These are phyloP conservation scores for Myrmecobius fasciatus DNA, from an alignment of 2,113 vertebrate species.

Conservation along the genomic window DNA sequence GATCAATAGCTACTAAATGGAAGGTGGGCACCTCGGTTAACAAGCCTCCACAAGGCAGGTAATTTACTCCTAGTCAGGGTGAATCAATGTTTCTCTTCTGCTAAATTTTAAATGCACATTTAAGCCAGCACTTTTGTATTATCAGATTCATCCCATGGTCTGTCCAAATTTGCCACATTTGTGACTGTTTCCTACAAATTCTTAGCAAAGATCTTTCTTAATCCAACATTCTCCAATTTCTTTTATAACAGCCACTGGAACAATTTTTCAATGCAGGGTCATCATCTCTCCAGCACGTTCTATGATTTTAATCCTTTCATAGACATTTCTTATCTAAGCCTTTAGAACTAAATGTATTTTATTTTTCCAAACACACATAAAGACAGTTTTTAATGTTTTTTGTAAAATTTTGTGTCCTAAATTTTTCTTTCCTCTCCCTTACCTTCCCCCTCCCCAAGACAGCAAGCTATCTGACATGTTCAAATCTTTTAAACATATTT, in stretches of 20 bases:
- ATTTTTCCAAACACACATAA: too few species aligned
- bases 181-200: constrained; percentile 54
- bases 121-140: constrained; percentile 34
- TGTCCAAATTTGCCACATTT: constrained; percentile 27
- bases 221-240: constrained; percentile 59
- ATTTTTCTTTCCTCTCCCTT: too few species aligned
- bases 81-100: constrained; percentile 54
- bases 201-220: constrained; percentile 60
- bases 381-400: too few species aligned
- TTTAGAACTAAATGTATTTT: neutral
- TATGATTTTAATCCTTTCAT: neutral
- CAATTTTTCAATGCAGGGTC: neutral
- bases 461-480: too few species aligned
- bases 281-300: neutral
- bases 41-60: constrained; percentile 1
- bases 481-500: too few species aligned
- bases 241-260: constrained; percentile 45
- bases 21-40: constrained; percentile 7
- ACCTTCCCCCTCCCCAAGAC: too few species aligned
- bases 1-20: neutral
- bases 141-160: constrained; percentile 27
- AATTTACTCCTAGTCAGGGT: constrained; percentile 4
- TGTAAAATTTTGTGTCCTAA: too few species aligned
- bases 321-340: neutral
- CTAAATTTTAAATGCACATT: constrained; percentile 50